Base-by-base conservation (phyloP, 2,888 invertebrate genomes). In the Oscheius onirici region DNA sequence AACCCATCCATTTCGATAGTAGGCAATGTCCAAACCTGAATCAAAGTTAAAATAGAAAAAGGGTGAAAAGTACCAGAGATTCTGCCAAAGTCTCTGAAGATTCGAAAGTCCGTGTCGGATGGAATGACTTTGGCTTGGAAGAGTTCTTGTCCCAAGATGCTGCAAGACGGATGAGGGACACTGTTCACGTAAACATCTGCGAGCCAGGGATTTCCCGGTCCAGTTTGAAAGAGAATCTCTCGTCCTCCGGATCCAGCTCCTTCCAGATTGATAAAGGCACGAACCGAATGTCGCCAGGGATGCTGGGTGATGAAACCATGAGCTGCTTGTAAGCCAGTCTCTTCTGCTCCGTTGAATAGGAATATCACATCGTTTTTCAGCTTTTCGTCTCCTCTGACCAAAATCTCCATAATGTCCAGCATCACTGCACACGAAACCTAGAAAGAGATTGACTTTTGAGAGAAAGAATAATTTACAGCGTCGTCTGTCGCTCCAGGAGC, bases 241-340 rank as follows among this genome's bases (percentile, higher is more conserved):
- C 93, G 92, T 0, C 95, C 96, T 41, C 95, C 96, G 86, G 93
- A 93, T 0, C 97, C 97, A 63, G 93, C 93, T 0, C 95, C 93
- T 88, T 97, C 97, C 80, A 97, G 88, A 89, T 97, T 97, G 66
- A 97, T 91, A 73, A 96, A 92, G 0, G 93, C 92, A 60, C 91
- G 91, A 52, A 75, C 91, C 75, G 92, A 91, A 73, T 91, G 90
- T 0, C 94, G 92, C 96, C 95, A 95, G 15, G 91, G 91, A 89
- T 96, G 95, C 84, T 92, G 92, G 3, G 94, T 94, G 88, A 95
- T 92, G 89, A 95, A 95, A 49, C 93, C 95, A 90, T 95, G 95
- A 69, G 94, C 93, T 13, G 92, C 93, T 77, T 93, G 93, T 89
- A 94, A 90, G 87, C 94, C 92, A 90, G 93, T 94, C 90, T 95